Evolutionary conservation across 2,888 invertebrate genomes (phyloP).

Genomic region (Nasonia oneida): DNA sequence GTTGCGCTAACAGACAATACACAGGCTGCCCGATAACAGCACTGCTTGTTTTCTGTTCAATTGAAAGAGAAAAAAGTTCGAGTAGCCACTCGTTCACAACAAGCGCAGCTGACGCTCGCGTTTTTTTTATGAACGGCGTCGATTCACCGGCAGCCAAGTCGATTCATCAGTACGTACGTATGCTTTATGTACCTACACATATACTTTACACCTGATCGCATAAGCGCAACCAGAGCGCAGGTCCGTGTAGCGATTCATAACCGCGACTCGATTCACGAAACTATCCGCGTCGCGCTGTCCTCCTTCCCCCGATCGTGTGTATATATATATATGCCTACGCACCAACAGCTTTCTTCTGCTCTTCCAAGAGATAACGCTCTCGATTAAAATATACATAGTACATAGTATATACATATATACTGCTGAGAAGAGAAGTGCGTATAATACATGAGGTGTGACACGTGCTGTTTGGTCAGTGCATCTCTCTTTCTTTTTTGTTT

Average conservation of each 20-base stretch:
- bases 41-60: too few species aligned
- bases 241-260: slow-evolving; percentile 38
- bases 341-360: slow-evolving; percentile 5
- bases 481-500: background rate
- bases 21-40: background rate
- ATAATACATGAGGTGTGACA: background rate
- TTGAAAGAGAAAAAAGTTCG: too few species aligned
- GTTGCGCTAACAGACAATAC: too few species aligned
- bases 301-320: background rate
- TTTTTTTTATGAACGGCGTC: slow-evolving; percentile 22
- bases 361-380: background rate
- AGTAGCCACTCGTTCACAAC: background rate
- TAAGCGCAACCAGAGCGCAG: slow-evolving; percentile 12
- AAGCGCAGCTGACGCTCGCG: slow-evolving; percentile 36
- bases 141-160: slow-evolving; percentile 15
- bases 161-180: slow-evolving; percentile 16
- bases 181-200: background rate
- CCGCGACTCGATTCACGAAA: slow-evolving; percentile 43
- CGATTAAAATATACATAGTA: background rate
- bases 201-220: background rate
- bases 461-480: slow-evolving; percentile 18
- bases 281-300: background rate
- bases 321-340: background rate
- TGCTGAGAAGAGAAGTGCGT: background rate
- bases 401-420: background rate